Evolutionary conservation across 1,140 invertebrate genomes (phyloP), one percentile per base, ranked within the genome.

Genomic region (Cydia splendana): DNA sequence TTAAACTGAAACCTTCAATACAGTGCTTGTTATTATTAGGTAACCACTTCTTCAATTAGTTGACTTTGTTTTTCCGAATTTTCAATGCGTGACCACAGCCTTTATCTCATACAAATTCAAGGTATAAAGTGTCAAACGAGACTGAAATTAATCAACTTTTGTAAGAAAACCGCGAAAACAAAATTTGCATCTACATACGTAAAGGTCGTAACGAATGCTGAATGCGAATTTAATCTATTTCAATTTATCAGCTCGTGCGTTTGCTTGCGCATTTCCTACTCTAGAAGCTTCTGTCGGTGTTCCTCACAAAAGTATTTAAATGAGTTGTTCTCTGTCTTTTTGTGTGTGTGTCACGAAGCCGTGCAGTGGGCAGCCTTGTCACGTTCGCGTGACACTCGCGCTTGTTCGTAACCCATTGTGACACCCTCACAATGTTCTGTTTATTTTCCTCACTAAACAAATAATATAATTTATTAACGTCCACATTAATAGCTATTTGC

Each of bases 331-430:
- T 20, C 28, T 65, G 76, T 42, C 65, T 79, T 81, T 84, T 81
- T 79, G 74, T 82, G 34, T 42, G 30, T 7, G 48, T 81, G 85
- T 89, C 84, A 85, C 84, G 84, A 88, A 81, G 84, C 85, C 87
- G 86, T 89, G 87, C 80, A 80, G 81, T 77, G 81, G 24, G 53
- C 76, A 88, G 81, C 87, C 88, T 90, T 87, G 88, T 45, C 67
- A 38, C 67, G 67, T 20, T 71, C 67, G 20, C 34, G 7, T 71
- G 65, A 69, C 65, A 34, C 30, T 69, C 65, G 51, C 51, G 6
- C 51, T 69, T 67, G 65, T 67, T 38, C 28, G 13, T 10, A 15
- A 34, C 65, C 30, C 34, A 71, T 71, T 71, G 67, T 71, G 67
- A 71, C 34, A 71, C 67, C 30, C n/a, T 10, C 15, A 38, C 57